Conservation (phyloP, 2,888 invertebrate species). For the Cheilosia pagana region DNA sequence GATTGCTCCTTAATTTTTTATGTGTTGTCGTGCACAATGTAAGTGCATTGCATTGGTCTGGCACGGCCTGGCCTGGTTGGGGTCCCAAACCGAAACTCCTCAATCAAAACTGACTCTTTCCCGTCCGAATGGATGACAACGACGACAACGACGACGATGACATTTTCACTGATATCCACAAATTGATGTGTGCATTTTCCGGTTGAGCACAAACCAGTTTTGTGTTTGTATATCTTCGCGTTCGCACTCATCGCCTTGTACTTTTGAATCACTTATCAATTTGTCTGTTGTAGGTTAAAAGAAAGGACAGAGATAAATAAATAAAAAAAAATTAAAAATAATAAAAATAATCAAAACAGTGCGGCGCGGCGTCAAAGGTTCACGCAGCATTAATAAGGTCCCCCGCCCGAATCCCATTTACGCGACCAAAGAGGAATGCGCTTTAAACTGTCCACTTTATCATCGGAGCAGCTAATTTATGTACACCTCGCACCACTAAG, state of each 20-base stretch:
- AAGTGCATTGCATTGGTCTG: slow-evolving; percentile 42
- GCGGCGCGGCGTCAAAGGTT: slow-evolving; percentile 71
- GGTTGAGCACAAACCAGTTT: slow-evolving; percentile 59
- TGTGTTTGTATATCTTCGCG: slow-evolving; percentile 32
- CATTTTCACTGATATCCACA: slow-evolving; percentile 35
- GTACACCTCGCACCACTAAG: slow-evolving; percentile 62
- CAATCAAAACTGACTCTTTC: slow-evolving; percentile 57
- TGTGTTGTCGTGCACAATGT: slow-evolving; percentile 62
- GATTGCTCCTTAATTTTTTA: slow-evolving; percentile 74
- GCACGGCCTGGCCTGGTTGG: too few species aligned
- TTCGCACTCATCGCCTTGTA: slow-evolving; percentile 18
- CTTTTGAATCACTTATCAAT: slow-evolving; percentile 70
- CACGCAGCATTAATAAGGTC: slow-evolving; percentile 49
- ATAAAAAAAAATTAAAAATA: slow-evolving; percentile 31
- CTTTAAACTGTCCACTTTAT: slow-evolving; percentile 71
- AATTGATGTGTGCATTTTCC: slow-evolving; percentile 64
- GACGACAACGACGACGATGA: slow-evolving; percentile 22
- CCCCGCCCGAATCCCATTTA: slow-evolving; percentile 60
- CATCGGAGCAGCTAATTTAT: slow-evolving; percentile 72
- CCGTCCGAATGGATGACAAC: not conserved
- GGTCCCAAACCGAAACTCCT: slow-evolving; percentile 38
- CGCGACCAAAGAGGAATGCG: slow-evolving; percentile 52
- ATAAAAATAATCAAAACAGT: slow-evolving; percentile 68
- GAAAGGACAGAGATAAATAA: slow-evolving; percentile 48
- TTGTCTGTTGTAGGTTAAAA: slow-evolving; percentile 56